Conservation (phyloP, 2,113 vertebrate species). For the Sciurus niger region DNA sequence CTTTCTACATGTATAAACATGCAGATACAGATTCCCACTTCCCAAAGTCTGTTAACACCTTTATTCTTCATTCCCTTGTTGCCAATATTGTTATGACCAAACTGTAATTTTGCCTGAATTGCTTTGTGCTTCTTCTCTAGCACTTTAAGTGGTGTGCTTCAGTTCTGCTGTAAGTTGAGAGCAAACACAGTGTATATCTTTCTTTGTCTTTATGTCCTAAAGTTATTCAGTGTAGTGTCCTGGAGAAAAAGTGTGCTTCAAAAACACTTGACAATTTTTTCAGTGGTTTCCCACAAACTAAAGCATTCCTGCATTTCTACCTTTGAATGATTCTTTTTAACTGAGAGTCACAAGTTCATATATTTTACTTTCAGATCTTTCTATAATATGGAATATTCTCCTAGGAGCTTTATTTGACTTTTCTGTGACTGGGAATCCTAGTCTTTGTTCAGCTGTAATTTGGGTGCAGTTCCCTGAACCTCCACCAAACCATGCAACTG, state of each 20-base stretch:
- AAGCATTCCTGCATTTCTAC: not conserved
- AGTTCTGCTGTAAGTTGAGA: not conserved
- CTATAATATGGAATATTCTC: not conserved
- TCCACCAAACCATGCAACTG: not conserved
- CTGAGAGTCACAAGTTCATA: not conserved
- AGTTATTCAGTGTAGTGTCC: not conserved
- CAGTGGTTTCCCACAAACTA: not conserved
- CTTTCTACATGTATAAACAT: not conserved
- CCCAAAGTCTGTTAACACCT: too few relatives aligned
- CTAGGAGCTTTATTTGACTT: not conserved
- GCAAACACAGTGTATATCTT: not conserved
- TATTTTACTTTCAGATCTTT: conserved; percentile 27
- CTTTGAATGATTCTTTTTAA: not conserved
- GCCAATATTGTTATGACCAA: not conserved
- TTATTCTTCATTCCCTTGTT: not conserved
- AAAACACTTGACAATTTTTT: not conserved
- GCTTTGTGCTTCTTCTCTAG: not conserved
- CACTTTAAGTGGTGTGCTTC: not conserved
- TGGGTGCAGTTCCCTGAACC: not conserved
- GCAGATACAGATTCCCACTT: not conserved
- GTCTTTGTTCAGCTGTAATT: not conserved
- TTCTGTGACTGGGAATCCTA: not conserved
- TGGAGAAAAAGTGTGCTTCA: not conserved
- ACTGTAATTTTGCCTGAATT: not conserved
- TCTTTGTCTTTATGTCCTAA: not conserved